Conservation (phyloP, 2,888 invertebrate genomes). For the Osedax frankpressi region DNA sequence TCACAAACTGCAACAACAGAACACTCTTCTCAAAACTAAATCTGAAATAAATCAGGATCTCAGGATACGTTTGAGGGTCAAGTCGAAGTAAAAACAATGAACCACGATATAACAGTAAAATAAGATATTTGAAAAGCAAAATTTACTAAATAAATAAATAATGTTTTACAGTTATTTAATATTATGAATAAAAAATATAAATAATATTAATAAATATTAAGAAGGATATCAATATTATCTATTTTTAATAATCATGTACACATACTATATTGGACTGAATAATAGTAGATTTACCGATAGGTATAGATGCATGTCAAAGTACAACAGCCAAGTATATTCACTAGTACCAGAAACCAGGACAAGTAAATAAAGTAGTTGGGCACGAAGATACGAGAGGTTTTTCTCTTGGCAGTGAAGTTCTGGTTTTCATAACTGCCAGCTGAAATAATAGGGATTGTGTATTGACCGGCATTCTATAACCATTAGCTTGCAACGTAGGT, state of each 20-base stretch:
- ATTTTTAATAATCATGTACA: too few relatives aligned
- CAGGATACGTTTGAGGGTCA: too few relatives aligned
- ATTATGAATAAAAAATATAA: neutral
- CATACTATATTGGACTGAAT: too few relatives aligned
- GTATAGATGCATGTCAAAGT: slow-evolving; percentile 38
- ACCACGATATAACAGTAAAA: too few relatives aligned
- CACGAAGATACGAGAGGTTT: slow-evolving; percentile 28
- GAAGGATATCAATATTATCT: neutral
- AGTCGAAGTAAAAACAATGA: too few relatives aligned
- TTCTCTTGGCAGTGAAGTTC: neutral
- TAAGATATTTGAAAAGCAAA: too few relatives aligned
- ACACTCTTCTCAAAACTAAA: slow-evolving; percentile 38
- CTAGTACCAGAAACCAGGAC: slow-evolving; percentile 35
- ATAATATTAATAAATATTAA: neutral
- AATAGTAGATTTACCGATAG: slow-evolving; percentile 32
- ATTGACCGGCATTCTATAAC: too few relatives aligned
- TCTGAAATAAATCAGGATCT: slow-evolving; percentile 30
- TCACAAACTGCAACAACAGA: slow-evolving; percentile 42
- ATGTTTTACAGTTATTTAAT: too few relatives aligned
- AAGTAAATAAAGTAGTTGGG: slow-evolving; percentile 38
- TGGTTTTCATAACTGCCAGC: neutral
- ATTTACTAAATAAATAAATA: too few relatives aligned
- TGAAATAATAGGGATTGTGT: too few relatives aligned
- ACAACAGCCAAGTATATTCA: slow-evolving; percentile 32
- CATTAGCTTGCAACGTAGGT: too few relatives aligned